Evolutionary conservation across 2,888 invertebrate species (phyloP), one percentile per base, ranked within the genome.

Genomic region (Hecatera dysodea): DNA sequence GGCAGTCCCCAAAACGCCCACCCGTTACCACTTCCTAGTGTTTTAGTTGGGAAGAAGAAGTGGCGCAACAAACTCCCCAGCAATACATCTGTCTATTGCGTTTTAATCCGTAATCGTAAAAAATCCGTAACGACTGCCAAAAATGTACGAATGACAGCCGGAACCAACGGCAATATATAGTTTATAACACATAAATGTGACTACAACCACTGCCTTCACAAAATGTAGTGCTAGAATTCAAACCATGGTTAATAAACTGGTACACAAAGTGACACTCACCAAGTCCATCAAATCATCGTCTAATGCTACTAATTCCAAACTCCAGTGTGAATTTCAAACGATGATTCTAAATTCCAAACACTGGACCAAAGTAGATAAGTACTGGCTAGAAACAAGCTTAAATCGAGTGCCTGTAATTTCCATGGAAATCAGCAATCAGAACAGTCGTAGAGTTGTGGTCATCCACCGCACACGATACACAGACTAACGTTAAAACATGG

Each of bases 401-500:
- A 53, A 56, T 46, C 3, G 27, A 52, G 36, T 61, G 46, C 22
- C 36, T 22, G 59, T 59, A 59, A 82, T 67, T 65, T 72, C 66
- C 67, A 73, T 79, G 63, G 66, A 82, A 61, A 78, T 83, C 75
- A 68, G 80, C 53, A 67, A 82, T 64, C 80, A 65, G 79, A 36
- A 56, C 57, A 55, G 66, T 66, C 65, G 63, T 55, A 53, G 42
- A 66, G 66, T 68, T 66, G 75, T 50, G 83, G 71, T 65, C 60
- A 24, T 48, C 48, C 46, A 69, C 80, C 76, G 55, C 64, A 79
- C 50, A 67, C 70, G 67, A 78, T 82, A 85, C 80, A 75, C 63
- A 69, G 75, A 70, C 75, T 55, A 68, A 72, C 56, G 61, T 82
- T 63, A 63, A 71, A 87, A 85, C 80, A 85, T 81, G 57, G 67